A percentile compares a stretch with the other conserved stretches of the same genome.
Evolutionary conservation across 2,797 vertebrate genomes (phyloP).

Genomic region (Naso thynnoides): DNA sequence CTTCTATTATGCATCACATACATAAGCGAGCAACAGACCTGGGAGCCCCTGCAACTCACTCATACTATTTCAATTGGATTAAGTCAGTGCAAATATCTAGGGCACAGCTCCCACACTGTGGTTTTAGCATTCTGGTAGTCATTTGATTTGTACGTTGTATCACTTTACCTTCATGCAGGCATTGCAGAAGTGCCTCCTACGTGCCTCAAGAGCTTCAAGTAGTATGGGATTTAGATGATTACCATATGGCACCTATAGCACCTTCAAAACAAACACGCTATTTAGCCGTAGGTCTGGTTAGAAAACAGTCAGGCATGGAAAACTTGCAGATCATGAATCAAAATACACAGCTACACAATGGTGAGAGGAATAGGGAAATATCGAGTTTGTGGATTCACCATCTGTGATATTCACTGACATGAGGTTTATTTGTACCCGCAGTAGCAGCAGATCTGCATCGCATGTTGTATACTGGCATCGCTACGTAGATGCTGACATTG

Average conservation of each 20-base stretch:
- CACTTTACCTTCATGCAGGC: slow-evolving; percentile 67
- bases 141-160: slow-evolving; percentile 77
- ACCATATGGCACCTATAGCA: slow-evolving; percentile 62
- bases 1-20: slow-evolving; percentile 82
- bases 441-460: slow-evolving; percentile 43
- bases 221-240: slow-evolving; percentile 58
- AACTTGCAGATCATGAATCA: slow-evolving; percentile 54
- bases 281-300: slow-evolving; percentile 42
- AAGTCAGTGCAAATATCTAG: slow-evolving; percentile 78
- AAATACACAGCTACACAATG: slow-evolving; percentile 50
- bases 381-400: slow-evolving; percentile 47
- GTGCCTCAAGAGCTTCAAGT: slow-evolving; percentile 54
- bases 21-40: slow-evolving; percentile 78
- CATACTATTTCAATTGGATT: slow-evolving; percentile 80
- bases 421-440: slow-evolving; percentile 48
- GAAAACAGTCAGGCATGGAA: slow-evolving; percentile 29
- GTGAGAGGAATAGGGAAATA: slow-evolving; percentile 39
- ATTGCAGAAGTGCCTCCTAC: slow-evolving; percentile 59
- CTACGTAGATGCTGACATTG: slow-evolving; percentile 81
- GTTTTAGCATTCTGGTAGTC: slow-evolving; percentile 76
- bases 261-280: slow-evolving; percentile 54
- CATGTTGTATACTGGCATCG: slow-evolving; percentile 48
- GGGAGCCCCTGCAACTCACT: slow-evolving; percentile 78
- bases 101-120: slow-evolving; percentile 71
- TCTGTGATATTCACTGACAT: slow-evolving; percentile 47